phyloP scores from a whole-genome alignment of 2,113 vertebrate genomes.

The Cinclus cinclus region DNA sequence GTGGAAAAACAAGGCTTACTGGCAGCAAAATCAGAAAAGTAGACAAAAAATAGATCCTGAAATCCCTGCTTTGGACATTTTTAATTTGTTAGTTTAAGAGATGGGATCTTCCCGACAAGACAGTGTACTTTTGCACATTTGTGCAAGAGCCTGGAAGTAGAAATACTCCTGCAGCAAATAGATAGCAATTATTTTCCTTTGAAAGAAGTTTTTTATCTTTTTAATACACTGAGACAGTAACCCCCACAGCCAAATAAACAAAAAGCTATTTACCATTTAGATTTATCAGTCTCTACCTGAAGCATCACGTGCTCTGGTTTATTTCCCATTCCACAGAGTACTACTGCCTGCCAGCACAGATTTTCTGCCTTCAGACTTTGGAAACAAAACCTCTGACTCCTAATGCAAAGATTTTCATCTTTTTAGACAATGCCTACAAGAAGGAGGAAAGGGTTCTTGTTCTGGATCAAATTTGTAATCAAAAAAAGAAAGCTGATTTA shows the following conservation, averaged over 20 bases:
- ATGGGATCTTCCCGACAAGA: not conserved
- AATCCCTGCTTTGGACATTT: not conserved
- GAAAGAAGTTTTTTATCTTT: not conserved
- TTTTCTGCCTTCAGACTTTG: not conserved
- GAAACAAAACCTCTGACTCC: not conserved
- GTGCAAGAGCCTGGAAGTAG: not conserved
- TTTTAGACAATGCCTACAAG: not conserved
- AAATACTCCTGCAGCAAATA: constrained; percentile 25
- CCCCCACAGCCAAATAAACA: constrained; percentile 31
- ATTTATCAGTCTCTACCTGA: constrained; percentile 35
- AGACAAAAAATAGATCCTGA: not conserved
- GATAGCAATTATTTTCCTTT: constrained; percentile 20
- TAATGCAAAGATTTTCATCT: not conserved
- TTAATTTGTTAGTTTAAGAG: constrained; percentile 8
- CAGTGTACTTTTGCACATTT: not conserved
- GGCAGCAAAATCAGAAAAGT: not conserved
- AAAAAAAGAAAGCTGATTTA: not conserved
- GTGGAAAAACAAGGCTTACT: not conserved
- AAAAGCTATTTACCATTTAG: constrained; percentile 21
- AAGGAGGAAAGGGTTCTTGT: not conserved
- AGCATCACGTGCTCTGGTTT: not conserved
- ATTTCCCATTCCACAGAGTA: not conserved
- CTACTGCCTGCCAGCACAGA: not conserved
- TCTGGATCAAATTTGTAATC: not conserved
- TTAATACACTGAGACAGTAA: constrained; percentile 7